Base-by-base conservation (phyloP, 2,888 invertebrate genomes). In the Phyllotreta striolata region DNA sequence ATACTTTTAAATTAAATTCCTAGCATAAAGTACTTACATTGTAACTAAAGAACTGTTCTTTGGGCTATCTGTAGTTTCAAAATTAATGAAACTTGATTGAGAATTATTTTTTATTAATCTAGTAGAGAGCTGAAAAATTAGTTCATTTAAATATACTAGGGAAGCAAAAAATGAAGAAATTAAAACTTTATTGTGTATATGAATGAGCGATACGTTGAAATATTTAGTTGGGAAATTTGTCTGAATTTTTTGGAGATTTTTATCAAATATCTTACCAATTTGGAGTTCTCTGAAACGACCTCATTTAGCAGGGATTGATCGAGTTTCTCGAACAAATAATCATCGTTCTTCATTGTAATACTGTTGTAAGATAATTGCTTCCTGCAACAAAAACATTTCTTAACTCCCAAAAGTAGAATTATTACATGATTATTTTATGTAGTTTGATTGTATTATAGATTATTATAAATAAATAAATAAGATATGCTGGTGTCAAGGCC, bases 41-140 rank as follows among this genome's bases (percentile, higher is more conserved):
- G 76, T 76, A 4, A 76, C 73, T 35, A 76, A 9, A 9, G 75
- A 75, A 46, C 68, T 73, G 34, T 73, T 60, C 0, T 74, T 73
- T 7, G 66, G 46, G 57, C 51, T 64, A 59, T 39, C 59, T 44
- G 9, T 61, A 51, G 40, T 61, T 63, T 55, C 41, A 55, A 52
- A 13, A 24, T 63, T 60, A 49, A 65, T 46, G 7, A 10, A 12
- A n/a, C 46, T 46, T 8, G 13, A 8, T 4, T 8, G 10, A 7
- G 40, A 34, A 14, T 12, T 7, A 8, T 35, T 24, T 46, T 56
- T 38, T 46, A 37, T 34, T 39, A 6, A 38, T 13, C 7, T 34
- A 38, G 35, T 13, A 8, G 56, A 44, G 8, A 56, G 7, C 56
- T 56, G n/a, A 46, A 56, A 56, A 13, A 37, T 24, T 1, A 39